Evolutionary conservation across 2,113 vertebrate species (phyloP).

Genomic region (Laticauda colubrina): DNA sequence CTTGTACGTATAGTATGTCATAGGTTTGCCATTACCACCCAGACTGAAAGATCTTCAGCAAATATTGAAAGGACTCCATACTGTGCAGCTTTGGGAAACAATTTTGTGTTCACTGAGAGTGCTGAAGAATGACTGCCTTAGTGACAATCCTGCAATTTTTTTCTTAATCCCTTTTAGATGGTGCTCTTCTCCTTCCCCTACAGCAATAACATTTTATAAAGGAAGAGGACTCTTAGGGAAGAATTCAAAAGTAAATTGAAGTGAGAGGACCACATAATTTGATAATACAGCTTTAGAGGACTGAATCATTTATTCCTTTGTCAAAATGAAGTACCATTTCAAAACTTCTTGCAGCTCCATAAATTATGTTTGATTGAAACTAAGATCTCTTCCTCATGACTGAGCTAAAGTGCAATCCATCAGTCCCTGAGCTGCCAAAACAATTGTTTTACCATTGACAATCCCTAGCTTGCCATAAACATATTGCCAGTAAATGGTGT

Average conservation of each 20-base stretch:
- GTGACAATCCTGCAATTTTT: background rate
- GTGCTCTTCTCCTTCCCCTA: background rate
- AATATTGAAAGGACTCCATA: background rate
- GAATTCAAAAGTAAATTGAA: background rate
- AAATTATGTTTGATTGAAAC: background rate
- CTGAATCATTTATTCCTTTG: background rate
- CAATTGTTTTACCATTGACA: background rate
- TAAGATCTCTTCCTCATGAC: background rate
- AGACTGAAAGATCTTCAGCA: background rate
- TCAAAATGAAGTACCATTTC: background rate
- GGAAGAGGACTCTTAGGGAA: background rate
- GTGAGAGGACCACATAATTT: background rate
- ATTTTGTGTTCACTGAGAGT: background rate
- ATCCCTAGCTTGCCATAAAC: background rate
- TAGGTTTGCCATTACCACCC: background rate
- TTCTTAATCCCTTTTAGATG: background rate
- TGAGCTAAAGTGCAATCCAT: background rate
- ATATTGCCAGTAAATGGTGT: background rate
- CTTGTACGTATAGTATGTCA: background rate
- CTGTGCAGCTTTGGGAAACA: background rate
- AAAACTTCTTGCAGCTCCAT: background rate
- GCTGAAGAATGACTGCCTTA: background rate
- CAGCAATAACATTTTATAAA: background rate
- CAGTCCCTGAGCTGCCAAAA: background rate
- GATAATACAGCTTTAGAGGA: background rate